A percentile compares a stretch with the other conserved stretches of the same genome.
phyloP scores from a whole-genome alignment of 2,888 invertebrate species.

The Bellardia pandia region DNA sequence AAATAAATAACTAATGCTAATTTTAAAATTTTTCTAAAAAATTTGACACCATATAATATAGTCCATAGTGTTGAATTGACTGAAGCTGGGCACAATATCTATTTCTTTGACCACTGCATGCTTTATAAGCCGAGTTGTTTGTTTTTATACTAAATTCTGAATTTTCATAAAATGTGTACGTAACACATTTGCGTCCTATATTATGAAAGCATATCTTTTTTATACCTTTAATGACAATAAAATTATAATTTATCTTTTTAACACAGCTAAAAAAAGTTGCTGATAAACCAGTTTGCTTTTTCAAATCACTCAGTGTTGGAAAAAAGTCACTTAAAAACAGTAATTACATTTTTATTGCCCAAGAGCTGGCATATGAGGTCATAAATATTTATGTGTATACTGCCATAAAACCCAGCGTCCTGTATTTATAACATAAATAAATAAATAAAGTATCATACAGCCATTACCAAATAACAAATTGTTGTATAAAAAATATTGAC shows the following conservation, averaged over 20 bases:
- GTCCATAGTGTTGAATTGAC: too few relatives aligned
- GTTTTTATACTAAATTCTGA: too few relatives aligned
- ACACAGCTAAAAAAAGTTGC: not conserved
- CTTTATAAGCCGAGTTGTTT: too few relatives aligned
- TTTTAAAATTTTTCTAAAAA: too few relatives aligned
- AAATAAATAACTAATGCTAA: too few relatives aligned
- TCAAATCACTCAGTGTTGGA: not conserved
- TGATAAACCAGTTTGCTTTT: not conserved
- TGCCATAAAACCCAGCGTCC: too few relatives aligned
- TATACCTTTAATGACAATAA: not conserved
- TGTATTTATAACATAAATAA: not conserved
- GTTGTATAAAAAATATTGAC: conserved; percentile 15
- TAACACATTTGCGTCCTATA: too few relatives aligned
- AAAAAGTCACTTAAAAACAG: conserved; percentile 11
- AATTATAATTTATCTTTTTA: not conserved
- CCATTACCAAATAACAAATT: conserved; percentile 29
- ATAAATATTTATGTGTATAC: conserved; percentile 6
- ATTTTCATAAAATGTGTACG: too few relatives aligned
- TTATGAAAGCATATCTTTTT: too few relatives aligned
- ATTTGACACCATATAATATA: too few relatives aligned
- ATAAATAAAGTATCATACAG: conserved; percentile 14
- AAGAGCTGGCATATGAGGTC: not conserved
- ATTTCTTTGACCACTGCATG: too few relatives aligned
- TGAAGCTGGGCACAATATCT: too few relatives aligned
- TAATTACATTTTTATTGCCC: conserved; percentile 8